Percentiles rank a stretch among this genome's conserved stretches.
These are phyloP conservation scores for Chitala chitala DNA, from an alignment of 2,113 vertebrate species.

Conservation along the genomic window DNA sequence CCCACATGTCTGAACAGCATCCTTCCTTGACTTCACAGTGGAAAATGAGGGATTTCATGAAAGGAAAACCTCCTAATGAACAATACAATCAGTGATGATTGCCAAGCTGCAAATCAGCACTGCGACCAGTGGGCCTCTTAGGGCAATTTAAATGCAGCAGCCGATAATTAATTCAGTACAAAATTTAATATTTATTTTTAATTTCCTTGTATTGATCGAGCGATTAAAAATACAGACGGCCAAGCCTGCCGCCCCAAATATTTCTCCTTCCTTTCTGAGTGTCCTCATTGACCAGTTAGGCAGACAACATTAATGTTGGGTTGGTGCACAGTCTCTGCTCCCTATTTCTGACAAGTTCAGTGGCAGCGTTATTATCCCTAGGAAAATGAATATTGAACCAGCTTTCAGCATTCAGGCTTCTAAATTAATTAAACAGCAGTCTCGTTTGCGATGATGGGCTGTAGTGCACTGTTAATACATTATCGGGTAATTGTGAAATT, in stretches of 20 bases:
- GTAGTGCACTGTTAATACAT: conserved; percentile 3
- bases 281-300: neutral
- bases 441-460: conserved; percentile 10
- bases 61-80: too few relatives aligned
- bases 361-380: neutral
- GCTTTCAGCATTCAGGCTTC: neutral
- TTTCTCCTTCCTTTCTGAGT: too few relatives aligned
- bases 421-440: conserved; percentile 9
- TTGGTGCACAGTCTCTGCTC: neutral
- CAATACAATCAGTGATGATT: neutral
- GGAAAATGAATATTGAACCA: neutral
- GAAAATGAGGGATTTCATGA: too few relatives aligned
- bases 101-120: neutral
- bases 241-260: neutral
- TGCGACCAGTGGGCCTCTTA: neutral
- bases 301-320: neutral
- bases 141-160: neutral
- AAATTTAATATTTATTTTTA: neutral
- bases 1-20: too few relatives aligned
- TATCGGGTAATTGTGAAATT: conserved; percentile 26
- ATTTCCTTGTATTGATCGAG: neutral
- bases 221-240: neutral
- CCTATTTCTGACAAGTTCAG: neutral
- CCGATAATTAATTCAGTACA: neutral
- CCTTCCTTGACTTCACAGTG: too few relatives aligned